phyloP scores from a whole-genome alignment of 2,797 vertebrate species.

The Halcyon leucocephala region DNA sequence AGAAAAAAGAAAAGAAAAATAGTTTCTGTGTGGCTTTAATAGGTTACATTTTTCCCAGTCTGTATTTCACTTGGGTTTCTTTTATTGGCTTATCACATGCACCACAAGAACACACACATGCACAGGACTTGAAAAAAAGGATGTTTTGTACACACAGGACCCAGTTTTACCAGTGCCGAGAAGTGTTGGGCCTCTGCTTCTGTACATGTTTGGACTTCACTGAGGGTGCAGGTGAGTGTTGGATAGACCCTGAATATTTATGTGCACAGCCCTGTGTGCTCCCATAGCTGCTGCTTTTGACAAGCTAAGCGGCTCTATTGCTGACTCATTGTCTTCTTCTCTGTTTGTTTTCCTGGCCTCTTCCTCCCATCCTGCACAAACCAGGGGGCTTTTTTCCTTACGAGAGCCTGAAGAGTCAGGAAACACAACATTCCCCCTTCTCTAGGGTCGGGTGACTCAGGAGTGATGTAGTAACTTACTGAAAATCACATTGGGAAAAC shows the following conservation, averaged over 20 bases:
- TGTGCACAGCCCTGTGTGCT: not conserved
- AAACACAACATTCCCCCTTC: not conserved
- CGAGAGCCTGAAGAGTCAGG: not conserved
- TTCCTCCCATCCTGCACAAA: not conserved
- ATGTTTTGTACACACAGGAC: not conserved
- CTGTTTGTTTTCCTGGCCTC: not conserved
- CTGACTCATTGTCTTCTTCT: not conserved
- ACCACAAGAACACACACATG: not conserved
- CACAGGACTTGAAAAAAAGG: not conserved
- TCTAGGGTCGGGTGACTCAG: not conserved
- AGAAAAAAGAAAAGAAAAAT: rapidly evolving
- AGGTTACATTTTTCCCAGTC: conserved; percentile 37
- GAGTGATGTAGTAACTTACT: not conserved
- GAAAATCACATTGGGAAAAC: not conserved
- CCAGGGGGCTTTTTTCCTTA: not conserved
- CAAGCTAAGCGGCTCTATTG: not conserved
- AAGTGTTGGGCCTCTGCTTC: not conserved
- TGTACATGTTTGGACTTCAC: not conserved
- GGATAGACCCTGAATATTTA: not conserved
- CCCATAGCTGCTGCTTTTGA: not conserved
- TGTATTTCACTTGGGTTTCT: conserved; percentile 11
- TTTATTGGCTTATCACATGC: not conserved
- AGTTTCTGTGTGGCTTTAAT: conserved; percentile 8
- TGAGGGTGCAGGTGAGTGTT: not conserved
- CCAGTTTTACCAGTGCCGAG: not conserved